Percentiles rank a stretch among this genome's conserved stretches.
Evolutionary conservation across 2,113 vertebrate genomes (phyloP).

Genomic region (Felis catus): DNA sequence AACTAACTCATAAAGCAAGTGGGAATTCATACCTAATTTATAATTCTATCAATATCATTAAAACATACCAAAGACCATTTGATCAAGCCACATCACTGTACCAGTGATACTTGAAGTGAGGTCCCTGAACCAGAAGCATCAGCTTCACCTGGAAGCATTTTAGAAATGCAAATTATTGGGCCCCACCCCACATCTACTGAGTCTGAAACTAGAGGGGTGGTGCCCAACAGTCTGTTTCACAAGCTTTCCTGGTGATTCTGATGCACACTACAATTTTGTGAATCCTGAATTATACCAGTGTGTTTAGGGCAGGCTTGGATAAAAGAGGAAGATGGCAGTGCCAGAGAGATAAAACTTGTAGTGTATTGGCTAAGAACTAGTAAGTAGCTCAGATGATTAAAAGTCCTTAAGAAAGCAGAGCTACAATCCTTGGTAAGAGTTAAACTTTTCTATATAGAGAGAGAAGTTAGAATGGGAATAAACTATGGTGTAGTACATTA

Average conservation of each 20-base stretch:
- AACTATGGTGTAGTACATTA: background rate
- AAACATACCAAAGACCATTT: slow-evolving; percentile 13
- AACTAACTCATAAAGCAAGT: background rate
- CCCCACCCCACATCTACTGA: background rate
- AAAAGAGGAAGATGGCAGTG: background rate
- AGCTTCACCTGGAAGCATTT: background rate
- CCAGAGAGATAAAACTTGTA: background rate
- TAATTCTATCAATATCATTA: background rate
- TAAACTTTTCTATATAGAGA: background rate
- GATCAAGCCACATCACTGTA: background rate
- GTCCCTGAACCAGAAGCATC: background rate
- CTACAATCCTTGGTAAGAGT: background rate
- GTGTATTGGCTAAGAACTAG: background rate
- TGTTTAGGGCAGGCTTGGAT: background rate
- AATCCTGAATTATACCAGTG: background rate
- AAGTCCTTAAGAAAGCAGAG: background rate
- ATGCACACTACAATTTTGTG: background rate
- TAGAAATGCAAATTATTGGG: background rate
- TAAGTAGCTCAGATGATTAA: background rate
- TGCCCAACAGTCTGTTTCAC: background rate
- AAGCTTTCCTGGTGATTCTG: background rate
- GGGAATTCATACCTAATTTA: background rate
- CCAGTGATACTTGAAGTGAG: background rate
- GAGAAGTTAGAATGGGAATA: background rate
- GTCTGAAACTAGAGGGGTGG: background rate